phyloP scores from a whole-genome alignment of 2,797 vertebrate genomes.

The Fistularia tabacaria region DNA sequence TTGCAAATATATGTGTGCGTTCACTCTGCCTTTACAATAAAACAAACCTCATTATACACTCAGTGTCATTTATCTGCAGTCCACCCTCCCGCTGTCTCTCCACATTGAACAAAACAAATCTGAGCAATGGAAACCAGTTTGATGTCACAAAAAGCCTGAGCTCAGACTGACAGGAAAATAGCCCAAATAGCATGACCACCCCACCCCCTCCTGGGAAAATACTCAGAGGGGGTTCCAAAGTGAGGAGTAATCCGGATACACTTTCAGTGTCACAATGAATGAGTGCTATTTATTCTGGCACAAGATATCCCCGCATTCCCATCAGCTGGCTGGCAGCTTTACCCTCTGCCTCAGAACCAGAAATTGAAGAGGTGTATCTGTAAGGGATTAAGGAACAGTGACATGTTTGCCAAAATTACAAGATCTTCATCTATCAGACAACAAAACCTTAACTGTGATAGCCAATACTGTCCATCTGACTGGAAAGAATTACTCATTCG shows the following conservation, averaged over 20 bases:
- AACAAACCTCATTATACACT: constrained; percentile 31
- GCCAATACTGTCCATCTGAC: background rate
- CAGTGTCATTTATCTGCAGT: constrained; percentile 54
- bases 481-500: background rate
- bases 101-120: constrained; percentile 42
- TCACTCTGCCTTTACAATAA: constrained; percentile 36
- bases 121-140: constrained; percentile 66
- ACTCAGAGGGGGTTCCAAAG: constrained; percentile 62
- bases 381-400: constrained; percentile 47
- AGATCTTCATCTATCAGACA: constrained; percentile 18
- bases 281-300: constrained; percentile 55
- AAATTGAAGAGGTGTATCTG: constrained; percentile 33
- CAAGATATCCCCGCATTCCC: constrained; percentile 41
- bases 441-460: constrained; percentile 28
- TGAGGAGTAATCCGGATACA: constrained; percentile 65
- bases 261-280: constrained; percentile 67
- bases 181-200: constrained; percentile 73
- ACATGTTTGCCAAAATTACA: constrained; percentile 25
- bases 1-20: background rate
- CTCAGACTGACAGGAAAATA: constrained; percentile 76
- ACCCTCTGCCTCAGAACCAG: constrained; percentile 22
- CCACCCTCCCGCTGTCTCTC: constrained; percentile 51
- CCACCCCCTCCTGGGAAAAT: constrained; percentile 71
- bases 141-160: constrained; percentile 58
- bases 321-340: constrained; percentile 53